Evolutionary conservation across 92 coral and sea anemone species (phyloP).

Genomic region (Ricordea florida): DNA sequence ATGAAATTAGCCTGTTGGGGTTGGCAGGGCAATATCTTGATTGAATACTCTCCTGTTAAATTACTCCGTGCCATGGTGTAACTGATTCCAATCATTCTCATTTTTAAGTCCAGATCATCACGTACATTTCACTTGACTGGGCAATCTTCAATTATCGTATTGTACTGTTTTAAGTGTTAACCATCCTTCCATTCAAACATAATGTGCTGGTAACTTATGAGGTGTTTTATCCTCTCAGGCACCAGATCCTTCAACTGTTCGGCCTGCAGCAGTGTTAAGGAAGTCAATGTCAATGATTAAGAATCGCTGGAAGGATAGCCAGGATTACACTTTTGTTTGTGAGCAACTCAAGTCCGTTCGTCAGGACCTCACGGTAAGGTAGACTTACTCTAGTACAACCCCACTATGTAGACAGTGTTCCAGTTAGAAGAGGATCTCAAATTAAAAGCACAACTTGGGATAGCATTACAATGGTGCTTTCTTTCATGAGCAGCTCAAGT

Average conservation of each 20-base stretch:
- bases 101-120: too few relatives aligned
- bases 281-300: constrained; percentile 87
- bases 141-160: too few relatives aligned
- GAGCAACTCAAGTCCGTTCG: constrained; percentile 96
- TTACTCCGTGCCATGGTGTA: too few relatives aligned
- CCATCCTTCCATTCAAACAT: not conserved
- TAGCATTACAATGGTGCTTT: too few relatives aligned
- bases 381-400: not conserved
- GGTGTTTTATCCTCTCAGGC: constrained; percentile 52
- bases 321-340: constrained; percentile 87
- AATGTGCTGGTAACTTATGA: not conserved
- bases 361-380: constrained; percentile 92
- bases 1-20: too few relatives aligned
- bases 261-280: constrained; percentile 81
- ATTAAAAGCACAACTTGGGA: too few relatives aligned
- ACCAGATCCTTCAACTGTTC: constrained; percentile 96
- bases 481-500: not conserved
- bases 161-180: not conserved
- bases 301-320: constrained; percentile 84
- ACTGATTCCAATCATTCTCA: too few relatives aligned
- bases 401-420: too few relatives aligned
- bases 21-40: too few relatives aligned
- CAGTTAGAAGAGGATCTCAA: too few relatives aligned
- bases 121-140: too few relatives aligned
- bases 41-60: too few relatives aligned